A percentile compares a stretch with the other conserved stretches of the same genome.
These are phyloP conservation scores for Catharus bicknelli DNA, from an alignment of 2,113 vertebrate species.

Conservation along the genomic window DNA sequence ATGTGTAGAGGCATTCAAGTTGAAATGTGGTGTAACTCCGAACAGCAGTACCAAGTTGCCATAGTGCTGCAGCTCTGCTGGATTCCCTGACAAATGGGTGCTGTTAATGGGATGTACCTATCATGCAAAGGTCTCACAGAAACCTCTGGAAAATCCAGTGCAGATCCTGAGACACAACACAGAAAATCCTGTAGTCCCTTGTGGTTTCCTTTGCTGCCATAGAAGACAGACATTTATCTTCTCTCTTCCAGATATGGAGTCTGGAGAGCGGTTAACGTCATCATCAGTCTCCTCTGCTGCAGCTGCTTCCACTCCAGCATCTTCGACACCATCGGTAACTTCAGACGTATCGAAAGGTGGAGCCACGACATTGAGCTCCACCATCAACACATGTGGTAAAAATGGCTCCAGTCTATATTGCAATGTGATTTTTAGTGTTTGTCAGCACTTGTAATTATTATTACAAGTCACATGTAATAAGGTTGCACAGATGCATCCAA, in stretches of 20 bases:
- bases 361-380: constrained; percentile 77
- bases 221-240: neutral
- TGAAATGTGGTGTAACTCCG: neutral
- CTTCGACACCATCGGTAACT: constrained; percentile 74
- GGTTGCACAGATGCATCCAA: neutral
- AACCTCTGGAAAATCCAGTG: neutral
- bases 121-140: neutral
- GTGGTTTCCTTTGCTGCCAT: neutral
- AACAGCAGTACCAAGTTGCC: neutral
- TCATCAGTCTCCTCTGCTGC: constrained; percentile 77
- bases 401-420: neutral
- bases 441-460: neutral
- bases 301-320: constrained; percentile 80
- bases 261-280: constrained; percentile 84
- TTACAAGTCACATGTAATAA: neutral
- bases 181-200: too few relatives aligned
- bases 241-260: constrained; percentile 87
- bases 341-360: constrained; percentile 77
- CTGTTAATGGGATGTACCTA: neutral
- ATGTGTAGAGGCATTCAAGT: neutral
- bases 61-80: neutral
- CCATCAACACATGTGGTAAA: constrained; percentile 90
- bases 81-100: neutral
- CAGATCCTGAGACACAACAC: neutral
- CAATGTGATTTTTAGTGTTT: neutral